phyloP scores from a whole-genome alignment of 2,113 vertebrate genomes.

The Pituophis catenifer region DNA sequence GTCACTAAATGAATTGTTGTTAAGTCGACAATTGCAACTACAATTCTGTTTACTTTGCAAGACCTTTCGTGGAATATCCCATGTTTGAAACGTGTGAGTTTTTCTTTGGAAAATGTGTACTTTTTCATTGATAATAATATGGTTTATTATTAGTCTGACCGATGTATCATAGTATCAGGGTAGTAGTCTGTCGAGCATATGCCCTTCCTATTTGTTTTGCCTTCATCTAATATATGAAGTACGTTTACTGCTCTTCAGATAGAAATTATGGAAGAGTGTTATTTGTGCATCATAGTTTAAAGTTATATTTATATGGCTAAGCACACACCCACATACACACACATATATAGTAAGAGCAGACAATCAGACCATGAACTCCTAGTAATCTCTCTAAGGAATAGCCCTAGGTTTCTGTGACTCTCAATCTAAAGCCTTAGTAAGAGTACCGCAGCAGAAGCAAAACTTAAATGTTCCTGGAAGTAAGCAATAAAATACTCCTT shows the following conservation, averaged over 20 bases:
- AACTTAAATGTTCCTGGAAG: neutral
- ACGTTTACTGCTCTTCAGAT: neutral
- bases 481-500: neutral
- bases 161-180: neutral
- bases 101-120: neutral
- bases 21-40: neutral
- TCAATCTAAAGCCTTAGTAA: neutral
- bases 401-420: neutral
- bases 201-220: neutral
- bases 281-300: neutral
- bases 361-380: neutral
- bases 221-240: neutral
- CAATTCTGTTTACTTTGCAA: neutral
- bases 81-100: neutral
- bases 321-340: neutral
- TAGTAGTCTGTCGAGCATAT: neutral
- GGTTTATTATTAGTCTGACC: neutral
- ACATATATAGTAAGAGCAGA: neutral
- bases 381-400: neutral
- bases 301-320: neutral
- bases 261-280: neutral
- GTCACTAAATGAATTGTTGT: neutral
- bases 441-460: neutral
- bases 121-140: neutral
- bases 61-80: neutral